These are phyloP conservation scores for Sebastes steindachneri DNA, from an alignment of 2,797 vertebrate species.

Conservation along the genomic window DNA sequence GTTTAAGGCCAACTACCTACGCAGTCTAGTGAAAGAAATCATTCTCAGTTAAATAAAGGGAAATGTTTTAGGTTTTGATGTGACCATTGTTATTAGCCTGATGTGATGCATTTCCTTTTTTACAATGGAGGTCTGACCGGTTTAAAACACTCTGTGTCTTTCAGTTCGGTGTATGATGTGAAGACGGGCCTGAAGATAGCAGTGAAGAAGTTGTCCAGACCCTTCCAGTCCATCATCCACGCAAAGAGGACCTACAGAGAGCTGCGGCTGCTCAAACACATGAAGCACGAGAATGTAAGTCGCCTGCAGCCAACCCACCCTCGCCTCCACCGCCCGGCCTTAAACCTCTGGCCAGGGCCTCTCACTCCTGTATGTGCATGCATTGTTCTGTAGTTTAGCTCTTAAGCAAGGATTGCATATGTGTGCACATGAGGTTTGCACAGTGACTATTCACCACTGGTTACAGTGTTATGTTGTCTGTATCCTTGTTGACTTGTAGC, in stretches of 20 bases:
- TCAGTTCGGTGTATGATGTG: constrained; percentile 90
- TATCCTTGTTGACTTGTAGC: neutral
- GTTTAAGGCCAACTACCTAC: constrained; percentile 36
- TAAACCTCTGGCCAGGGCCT: neutral
- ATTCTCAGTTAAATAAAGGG: neutral
- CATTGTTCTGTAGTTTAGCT: constrained; percentile 9
- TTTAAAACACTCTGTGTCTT: constrained; percentile 18
- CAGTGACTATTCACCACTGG: neutral
- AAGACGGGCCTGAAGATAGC: constrained; percentile 89
- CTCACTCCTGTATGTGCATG: neutral
- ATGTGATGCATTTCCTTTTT: neutral
- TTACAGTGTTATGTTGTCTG: neutral
- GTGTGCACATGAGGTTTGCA: neutral
- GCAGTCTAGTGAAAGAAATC: constrained; percentile 17
- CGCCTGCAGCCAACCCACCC: neutral
- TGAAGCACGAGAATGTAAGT: constrained; percentile 99
- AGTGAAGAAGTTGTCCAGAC: constrained; percentile 97
- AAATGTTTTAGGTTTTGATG: neutral
- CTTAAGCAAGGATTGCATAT: neutral
- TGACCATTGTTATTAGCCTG: neutral
- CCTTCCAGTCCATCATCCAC: constrained; percentile 98
- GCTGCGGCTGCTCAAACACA: constrained; percentile 96
- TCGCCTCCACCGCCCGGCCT: neutral
- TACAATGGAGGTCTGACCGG: neutral
- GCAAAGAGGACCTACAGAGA: constrained; percentile 98